A percentile compares a stretch with the other conserved stretches of the same genome.
These are phyloP conservation scores for Rhopalosiphum padi DNA, from an alignment of 1,140 invertebrate species.

Conservation along the genomic window DNA sequence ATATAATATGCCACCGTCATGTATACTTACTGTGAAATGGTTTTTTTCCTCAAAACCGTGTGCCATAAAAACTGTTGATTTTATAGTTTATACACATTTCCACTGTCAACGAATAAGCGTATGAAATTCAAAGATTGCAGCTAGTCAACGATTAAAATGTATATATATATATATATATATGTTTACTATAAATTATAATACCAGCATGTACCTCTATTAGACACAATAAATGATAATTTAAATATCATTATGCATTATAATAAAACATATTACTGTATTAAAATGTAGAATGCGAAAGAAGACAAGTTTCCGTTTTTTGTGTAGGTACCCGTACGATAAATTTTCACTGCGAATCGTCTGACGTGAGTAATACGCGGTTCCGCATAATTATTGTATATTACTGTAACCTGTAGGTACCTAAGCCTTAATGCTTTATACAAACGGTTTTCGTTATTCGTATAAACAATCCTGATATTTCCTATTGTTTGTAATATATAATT, in stretches of 20 bases:
- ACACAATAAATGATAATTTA: not conserved
- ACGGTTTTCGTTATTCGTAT: not conserved
- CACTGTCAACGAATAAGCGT: not conserved
- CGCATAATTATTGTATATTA: not conserved
- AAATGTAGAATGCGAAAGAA: not conserved
- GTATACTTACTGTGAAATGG: not conserved
- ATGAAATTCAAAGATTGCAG: not conserved
- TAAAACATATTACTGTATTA: not conserved
- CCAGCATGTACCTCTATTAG: not conserved
- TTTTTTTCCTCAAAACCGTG: not conserved
- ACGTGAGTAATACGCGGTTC: not conserved
- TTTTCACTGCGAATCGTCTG: conserved; percentile 2
- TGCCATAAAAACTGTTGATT: not conserved
- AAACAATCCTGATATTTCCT: not conserved
- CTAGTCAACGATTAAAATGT: not conserved
- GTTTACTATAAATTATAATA: not conserved
- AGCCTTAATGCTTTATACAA: not conserved
- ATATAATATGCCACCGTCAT: not conserved
- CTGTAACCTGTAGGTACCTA: not conserved
- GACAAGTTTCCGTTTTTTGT: not conserved
- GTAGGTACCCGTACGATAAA: not conserved
- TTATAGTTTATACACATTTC: not conserved
- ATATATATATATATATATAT: no score
- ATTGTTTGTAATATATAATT: not conserved
- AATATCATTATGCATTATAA: not conserved